phyloP scores from a whole-genome alignment of 2,113 vertebrate species.

The Picathartes gymnocephalus region DNA sequence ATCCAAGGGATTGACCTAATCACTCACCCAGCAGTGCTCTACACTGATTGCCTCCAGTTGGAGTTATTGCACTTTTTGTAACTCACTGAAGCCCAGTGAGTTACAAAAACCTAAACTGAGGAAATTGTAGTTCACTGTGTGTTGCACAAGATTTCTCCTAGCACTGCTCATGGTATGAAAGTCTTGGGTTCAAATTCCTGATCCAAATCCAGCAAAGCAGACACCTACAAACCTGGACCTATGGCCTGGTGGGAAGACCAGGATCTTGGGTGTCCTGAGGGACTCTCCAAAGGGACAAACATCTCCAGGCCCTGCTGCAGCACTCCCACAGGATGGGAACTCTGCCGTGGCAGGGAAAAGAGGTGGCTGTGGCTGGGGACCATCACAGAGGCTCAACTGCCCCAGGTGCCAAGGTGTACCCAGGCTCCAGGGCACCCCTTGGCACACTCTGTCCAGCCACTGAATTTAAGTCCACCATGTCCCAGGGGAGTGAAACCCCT shows the following conservation, averaged over 20 bases:
- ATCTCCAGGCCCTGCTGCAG: not conserved
- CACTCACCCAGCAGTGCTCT: not conserved
- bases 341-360: not conserved
- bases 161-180: not conserved
- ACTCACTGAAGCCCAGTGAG: not conserved
- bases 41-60: not conserved
- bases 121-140: not conserved
- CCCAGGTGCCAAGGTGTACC: not conserved
- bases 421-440: not conserved
- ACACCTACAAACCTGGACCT: not conserved
- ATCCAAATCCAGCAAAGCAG: not conserved
- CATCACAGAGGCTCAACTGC: not conserved
- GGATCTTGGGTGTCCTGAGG: not conserved
- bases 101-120: not conserved
- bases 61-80: not conserved
- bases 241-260: not conserved
- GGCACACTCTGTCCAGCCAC: not conserved
- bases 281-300: not conserved
- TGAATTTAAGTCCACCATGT: rapidly evolving
- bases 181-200: not conserved
- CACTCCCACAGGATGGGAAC: rapidly evolving
- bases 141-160: not conserved
- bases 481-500: not conserved
- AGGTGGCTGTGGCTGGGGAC: rapidly evolving
- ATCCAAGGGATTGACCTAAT: not conserved